Base-by-base conservation (phyloP, 2,113 vertebrate species). In the Syngnathus floridae region DNA sequence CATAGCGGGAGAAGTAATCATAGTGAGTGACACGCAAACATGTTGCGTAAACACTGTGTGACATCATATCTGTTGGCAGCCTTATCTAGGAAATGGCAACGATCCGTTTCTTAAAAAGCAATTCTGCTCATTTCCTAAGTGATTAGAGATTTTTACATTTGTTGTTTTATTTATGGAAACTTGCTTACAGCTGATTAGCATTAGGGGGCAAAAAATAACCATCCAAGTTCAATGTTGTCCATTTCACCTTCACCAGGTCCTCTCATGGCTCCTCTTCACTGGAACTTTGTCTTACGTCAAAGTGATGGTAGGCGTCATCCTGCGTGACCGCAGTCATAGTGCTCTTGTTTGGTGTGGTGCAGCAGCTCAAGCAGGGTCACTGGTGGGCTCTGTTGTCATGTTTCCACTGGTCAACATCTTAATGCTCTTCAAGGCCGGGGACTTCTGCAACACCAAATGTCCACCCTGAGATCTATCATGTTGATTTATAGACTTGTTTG, bases 261-360 rank as follows among this genome's bases (percentile, higher is more conserved):
- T 91, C 22, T 96, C 93, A 0, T 99, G 97, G 97, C 84, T 98
- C 64, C 80, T 93, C 52, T 99, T 97, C 82, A 90, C 82, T 0
- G 94, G 95, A 6, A 89, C 88, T 0, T 76, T 96, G 51, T 92
- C 92, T 37, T 99, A 96, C 4, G 89, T 98, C 55, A 98, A 98
- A 86, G 95, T 96, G 10, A 98, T 98, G 95, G 90, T 93, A 8
- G 95, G 95, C 0, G 87, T 97, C 60, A 96, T 94, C 77, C 88
- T 98, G 78, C 91, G 95, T 3, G 92, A 94, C 81, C 76, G 22
- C 22, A 93, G 94, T 82, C 94, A 80, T 89, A 93, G 86, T 13
- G 94, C 95, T 3, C 90, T 99, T 64, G 81, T 98, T 64, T 97
- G 94, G 92, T 98, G 93, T 2, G 96, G 96, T 17, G 92, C 91